phyloP scores from a whole-genome alignment of 2,797 vertebrate genomes.

The Ptychobarbus kaznakovi region DNA sequence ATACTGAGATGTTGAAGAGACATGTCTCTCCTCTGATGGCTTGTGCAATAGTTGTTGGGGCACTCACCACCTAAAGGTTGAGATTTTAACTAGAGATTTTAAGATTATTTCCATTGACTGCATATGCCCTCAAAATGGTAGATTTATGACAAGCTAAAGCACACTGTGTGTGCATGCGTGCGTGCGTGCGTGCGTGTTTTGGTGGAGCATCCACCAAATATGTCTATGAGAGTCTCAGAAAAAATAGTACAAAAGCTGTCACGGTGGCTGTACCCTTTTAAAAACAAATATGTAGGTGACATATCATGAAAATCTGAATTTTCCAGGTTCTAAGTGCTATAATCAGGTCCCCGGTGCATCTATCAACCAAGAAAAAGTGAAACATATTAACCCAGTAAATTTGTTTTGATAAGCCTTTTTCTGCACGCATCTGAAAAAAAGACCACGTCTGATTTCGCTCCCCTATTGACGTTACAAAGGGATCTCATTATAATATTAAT shows the following conservation, averaged over 20 bases:
- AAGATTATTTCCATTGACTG: not conserved
- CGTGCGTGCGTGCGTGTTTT: not conserved
- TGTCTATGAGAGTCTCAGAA: not conserved
- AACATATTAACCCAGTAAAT: no score
- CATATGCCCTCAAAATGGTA: not conserved
- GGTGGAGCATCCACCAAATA: not conserved
- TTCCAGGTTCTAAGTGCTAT: no score
- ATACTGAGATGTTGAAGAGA: not conserved
- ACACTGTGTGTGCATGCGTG: no score
- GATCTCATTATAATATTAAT: no score
- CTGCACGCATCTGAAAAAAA: no score
- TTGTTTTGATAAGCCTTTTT: no score
- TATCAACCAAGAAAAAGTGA: no score
- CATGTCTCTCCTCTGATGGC: not conserved
- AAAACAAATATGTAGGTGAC: not conserved
- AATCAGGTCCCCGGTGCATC: no score
- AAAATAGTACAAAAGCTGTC: not conserved
- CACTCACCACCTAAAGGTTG: not conserved
- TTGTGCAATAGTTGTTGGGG: constrained; percentile 1
- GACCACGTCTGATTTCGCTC: no score
- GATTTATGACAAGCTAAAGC: not conserved
- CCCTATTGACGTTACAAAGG: no score
- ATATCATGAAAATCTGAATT: no score
- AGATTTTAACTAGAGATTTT: not conserved
- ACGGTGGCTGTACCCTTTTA: not conserved